Conservation (phyloP, 2,797 vertebrate genomes). For the Cuniculus paca region DNA sequence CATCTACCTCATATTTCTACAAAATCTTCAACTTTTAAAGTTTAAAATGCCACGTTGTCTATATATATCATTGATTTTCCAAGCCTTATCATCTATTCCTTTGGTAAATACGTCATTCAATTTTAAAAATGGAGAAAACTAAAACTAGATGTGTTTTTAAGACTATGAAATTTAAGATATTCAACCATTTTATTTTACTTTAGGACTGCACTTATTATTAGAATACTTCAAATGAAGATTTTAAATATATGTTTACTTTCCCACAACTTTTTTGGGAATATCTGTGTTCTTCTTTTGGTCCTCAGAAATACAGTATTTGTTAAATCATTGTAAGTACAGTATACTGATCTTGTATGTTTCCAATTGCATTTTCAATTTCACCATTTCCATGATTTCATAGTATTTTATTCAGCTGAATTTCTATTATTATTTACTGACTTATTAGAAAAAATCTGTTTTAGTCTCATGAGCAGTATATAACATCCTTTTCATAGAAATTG, state of each 20-base stretch:
- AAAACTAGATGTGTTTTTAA: neutral
- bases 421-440: constrained; percentile 14
- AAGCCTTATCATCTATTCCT: neutral
- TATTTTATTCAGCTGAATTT: constrained; percentile 15
- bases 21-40: constrained; percentile 44
- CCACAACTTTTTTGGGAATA: constrained; percentile 33
- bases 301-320: neutral
- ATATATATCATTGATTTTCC: neutral
- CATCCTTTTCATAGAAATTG: neutral
- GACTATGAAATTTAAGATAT: neutral
- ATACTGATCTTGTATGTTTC: neutral
- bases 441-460: constrained; percentile 25
- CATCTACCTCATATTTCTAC: constrained; percentile 47
- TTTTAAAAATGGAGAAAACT: constrained; percentile 24
- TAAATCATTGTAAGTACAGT: neutral
- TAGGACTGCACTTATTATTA: constrained; percentile 24
- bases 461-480: constrained; percentile 27
- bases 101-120: constrained; percentile 31
- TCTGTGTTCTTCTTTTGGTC: neutral
- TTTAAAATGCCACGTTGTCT: neutral
- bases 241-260: neutral
- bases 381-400: neutral
- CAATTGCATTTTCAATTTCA: constrained; percentile 29
- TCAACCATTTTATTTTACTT: constrained; percentile 16
- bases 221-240: constrained; percentile 27